Base-by-base conservation (phyloP, 2,888 invertebrate genomes). In the Hirtodrosophila duncani region DNA sequence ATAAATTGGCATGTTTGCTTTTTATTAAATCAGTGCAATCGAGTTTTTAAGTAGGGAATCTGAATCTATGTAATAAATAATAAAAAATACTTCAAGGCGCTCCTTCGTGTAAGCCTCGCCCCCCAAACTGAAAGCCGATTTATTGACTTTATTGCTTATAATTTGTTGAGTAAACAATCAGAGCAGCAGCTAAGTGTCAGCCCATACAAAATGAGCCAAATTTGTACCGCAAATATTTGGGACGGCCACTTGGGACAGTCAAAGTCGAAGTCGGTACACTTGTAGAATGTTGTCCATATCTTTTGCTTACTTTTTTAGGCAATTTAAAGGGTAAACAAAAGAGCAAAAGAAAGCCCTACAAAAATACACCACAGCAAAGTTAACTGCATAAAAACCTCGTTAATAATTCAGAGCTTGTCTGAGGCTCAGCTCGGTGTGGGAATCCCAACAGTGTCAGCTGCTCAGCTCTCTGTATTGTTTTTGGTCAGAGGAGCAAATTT, bases 371-470 rank as follows among this genome's bases (percentile, higher is more conserved):
- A 13, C 10, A 29, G 11, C 50, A 46, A 36, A 60, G 57, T 34
- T 52, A 58, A 60, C 68, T 58, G 69, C 66, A 61, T 59, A 72
- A 67, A 67, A 62, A 50, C 55, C 39, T 57, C 56, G 42, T 72
- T 77, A 72, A 72, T 72, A 72, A 72, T 72, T 77, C 72, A 72
- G 57, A 33, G 27, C 72, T 37, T 66, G 69, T 68, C 63, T 56
- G 24, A 44, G 53, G 33, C 38, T 30, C 43, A 5, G 20, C 9
- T 33, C 7, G 17, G 33, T n/a, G 4, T 13, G n/a, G 16, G 13
- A 21, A 37, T 46, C 34, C 53, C 49, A 46, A 24, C 39, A 38
- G 56, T 56, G 75, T 67, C 75, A 71, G 63, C 67, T 61, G 51
- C 46, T 53, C n/a, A n/a, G 26, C 5, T 20, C 20, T 34, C 31